Percentiles rank a stretch among this genome's conserved stretches.
Evolutionary conservation across 2,888 invertebrate species (phyloP).

Genomic region (Tribolium freemani): DNA sequence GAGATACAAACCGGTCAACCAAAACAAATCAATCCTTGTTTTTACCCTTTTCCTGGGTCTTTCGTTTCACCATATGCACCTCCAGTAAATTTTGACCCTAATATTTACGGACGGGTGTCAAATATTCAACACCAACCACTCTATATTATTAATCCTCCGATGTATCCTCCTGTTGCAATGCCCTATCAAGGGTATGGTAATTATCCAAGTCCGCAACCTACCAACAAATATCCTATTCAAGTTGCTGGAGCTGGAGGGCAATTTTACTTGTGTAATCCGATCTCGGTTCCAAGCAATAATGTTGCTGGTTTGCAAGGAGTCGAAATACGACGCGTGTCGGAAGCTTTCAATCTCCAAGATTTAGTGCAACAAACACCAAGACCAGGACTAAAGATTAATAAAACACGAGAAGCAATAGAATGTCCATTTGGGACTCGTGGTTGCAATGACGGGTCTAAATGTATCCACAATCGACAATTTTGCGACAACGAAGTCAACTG

Average conservation of each 20-base stretch:
- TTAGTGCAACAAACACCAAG: conserved; percentile 43
- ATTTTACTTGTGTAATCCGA: conserved; percentile 64
- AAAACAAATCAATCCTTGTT: conserved; percentile 55
- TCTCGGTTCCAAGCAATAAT: conserved; percentile 54
- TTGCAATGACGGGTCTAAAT: conserved; percentile 67
- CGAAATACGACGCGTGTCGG: conserved; percentile 57
- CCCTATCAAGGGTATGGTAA: not conserved
- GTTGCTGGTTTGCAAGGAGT: conserved; percentile 59
- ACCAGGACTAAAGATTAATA: conserved; percentile 49
- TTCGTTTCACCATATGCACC: conserved; percentile 53
- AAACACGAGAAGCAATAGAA: conserved; percentile 52
- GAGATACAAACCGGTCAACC: conserved; percentile 53
- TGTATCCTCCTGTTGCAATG: conserved; percentile 10
- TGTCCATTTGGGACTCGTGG: conserved; percentile 61
- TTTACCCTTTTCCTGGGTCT: conserved; percentile 51
- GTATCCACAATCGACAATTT: conserved; percentile 73
- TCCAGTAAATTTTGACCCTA: conserved; percentile 43
- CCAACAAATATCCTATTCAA: conserved; percentile 49
- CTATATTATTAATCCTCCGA: conserved; percentile 26
- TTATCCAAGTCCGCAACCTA: not conserved
- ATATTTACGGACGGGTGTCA: conserved; percentile 2
- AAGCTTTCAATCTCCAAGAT: conserved; percentile 55
- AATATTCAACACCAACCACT: conserved; percentile 19
- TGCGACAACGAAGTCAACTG: conserved; percentile 85
- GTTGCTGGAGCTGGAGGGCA: conserved; percentile 60